These are phyloP conservation scores for Cariama cristata DNA, from an alignment of 2,113 vertebrate genomes.

Conservation along the genomic window DNA sequence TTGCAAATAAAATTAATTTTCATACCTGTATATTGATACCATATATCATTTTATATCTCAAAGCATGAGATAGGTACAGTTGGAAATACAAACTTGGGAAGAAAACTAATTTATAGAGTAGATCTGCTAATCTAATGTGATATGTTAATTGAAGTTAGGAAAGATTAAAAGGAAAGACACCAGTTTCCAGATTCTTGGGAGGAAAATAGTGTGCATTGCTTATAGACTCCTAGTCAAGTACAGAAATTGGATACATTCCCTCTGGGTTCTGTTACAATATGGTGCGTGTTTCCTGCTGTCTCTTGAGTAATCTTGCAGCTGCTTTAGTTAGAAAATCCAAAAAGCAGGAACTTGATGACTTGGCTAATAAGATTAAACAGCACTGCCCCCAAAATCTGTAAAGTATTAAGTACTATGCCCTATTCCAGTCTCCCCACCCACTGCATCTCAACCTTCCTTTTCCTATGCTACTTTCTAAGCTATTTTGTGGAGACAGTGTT, in stretches of 20 bases:
- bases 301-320: conserved; percentile 14
- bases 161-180: background rate
- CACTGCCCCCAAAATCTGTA: background rate
- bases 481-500: background rate
- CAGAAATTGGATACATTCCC: background rate
- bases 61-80: background rate
- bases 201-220: background rate
- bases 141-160: background rate
- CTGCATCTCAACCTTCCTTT: background rate
- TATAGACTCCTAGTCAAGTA: background rate
- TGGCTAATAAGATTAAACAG: background rate
- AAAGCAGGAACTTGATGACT: background rate
- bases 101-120: background rate
- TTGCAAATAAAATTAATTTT: background rate
- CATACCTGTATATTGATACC: background rate
- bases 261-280: background rate
- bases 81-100: background rate
- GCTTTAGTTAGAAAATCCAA: conserved; percentile 35
- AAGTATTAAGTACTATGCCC: background rate
- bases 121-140: background rate
- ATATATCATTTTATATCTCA: background rate
- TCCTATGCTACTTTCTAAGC: background rate
- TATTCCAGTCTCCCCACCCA: background rate
- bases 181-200: background rate
- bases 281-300: background rate